Percentiles rank a stretch among this genome's conserved stretches.
Evolutionary conservation across 1,140 invertebrate species (phyloP).

Genomic region (Calycopis cecrops): DNA sequence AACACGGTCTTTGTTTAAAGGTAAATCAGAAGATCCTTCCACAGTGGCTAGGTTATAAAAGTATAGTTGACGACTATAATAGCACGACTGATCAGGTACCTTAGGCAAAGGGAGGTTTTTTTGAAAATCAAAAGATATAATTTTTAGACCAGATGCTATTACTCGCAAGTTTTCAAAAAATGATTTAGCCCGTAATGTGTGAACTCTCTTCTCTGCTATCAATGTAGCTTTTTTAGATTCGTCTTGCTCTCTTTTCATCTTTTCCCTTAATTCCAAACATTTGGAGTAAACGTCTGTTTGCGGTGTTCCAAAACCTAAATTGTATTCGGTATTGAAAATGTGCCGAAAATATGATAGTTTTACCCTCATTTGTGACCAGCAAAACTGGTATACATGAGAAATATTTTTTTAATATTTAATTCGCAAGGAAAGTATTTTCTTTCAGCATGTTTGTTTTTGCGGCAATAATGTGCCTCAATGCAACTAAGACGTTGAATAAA

Average conservation of each 20-base stretch:
- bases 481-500: too few relatives aligned
- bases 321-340: constrained; percentile 23
- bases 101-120: constrained; percentile 27
- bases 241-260: constrained; percentile 23
- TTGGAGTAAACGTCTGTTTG: constrained; percentile 25
- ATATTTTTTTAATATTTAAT: constrained; percentile 19
- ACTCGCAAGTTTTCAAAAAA: constrained; percentile 23
- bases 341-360: constrained; percentile 23
- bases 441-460: too few relatives aligned
- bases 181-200: constrained; percentile 20
- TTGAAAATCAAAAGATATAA: constrained; percentile 26
- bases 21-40: constrained; percentile 24
- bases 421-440: constrained; percentile 21
- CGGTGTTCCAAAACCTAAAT: constrained; percentile 26
- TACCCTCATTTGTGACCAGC: constrained; percentile 8
- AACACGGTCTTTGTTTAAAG: constrained; percentile 15
- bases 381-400: constrained; percentile 20
- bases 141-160: constrained; percentile 12
- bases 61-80: constrained; percentile 31
- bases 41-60: constrained; percentile 31
- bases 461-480: too few relatives aligned
- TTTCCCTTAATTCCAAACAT: constrained; percentile 20
- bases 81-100: constrained; percentile 31
- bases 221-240: constrained; percentile 13
- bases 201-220: constrained; percentile 21